These are phyloP conservation scores for Eufriesea mexicana DNA, from an alignment of 1,140 invertebrate species.

Conservation along the genomic window DNA sequence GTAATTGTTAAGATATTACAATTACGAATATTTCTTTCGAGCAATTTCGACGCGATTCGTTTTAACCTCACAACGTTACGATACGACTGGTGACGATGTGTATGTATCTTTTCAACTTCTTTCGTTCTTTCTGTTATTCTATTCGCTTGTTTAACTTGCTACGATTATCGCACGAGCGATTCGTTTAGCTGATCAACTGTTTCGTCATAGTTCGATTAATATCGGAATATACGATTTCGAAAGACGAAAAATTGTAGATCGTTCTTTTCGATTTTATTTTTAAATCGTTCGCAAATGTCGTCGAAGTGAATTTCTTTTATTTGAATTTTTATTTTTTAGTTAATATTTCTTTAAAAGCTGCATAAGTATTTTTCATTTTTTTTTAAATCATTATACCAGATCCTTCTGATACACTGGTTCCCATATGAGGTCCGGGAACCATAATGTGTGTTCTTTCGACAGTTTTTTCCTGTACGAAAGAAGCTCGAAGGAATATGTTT, in stretches of 20 bases:
- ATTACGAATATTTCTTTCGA: neutral
- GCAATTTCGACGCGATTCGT: neutral
- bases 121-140: neutral
- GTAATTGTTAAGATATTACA: neutral
- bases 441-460: slow-evolving; percentile 12
- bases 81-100: neutral
- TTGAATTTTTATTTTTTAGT: no score
- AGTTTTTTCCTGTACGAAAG: slow-evolving; percentile 11
- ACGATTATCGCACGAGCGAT: neutral
- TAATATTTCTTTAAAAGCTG: neutral
- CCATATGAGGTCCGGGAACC: slow-evolving; percentile 59
- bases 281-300: no score
- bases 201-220: no score
- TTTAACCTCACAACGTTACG: neutral
- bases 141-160: neutral
- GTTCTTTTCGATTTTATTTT: no score
- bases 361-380: neutral
- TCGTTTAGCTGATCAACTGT: no score
- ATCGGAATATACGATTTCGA: no score
- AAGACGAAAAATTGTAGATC: no score
- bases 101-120: neutral
- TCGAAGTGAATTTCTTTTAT: no score
- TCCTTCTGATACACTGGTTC: slow-evolving; percentile 27
- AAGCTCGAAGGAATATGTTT: slow-evolving; percentile 14
- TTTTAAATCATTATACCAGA: slow-evolving; percentile 43